Conservation (phyloP, 2,113 vertebrate species). For the Spea multiplicata region DNA sequence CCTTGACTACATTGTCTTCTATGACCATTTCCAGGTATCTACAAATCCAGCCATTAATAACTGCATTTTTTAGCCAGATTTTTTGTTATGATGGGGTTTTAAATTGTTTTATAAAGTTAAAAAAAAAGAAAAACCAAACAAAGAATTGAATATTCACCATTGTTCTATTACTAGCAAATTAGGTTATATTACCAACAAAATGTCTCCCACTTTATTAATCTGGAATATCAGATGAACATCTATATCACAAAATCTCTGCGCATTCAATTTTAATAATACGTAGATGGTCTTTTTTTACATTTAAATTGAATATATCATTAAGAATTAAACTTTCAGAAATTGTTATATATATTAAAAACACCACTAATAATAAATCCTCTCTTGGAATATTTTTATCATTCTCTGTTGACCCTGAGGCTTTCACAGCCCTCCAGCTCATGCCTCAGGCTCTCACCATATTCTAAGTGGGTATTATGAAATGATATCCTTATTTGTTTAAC, state of each 20-base stretch:
- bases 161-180: conserved; percentile 13
- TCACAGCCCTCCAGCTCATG: conserved; percentile 53
- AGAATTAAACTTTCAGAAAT: conserved; percentile 53
- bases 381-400: conserved; percentile 50
- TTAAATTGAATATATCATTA: conserved; percentile 43
- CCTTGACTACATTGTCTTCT: no score
- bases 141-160: neutral
- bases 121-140: neutral
- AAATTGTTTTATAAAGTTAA: no score
- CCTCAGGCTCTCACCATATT: conserved; percentile 55
- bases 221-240: conserved; percentile 34
- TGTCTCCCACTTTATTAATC: conserved; percentile 25
- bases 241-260: conserved; percentile 38
- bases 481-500: conserved; percentile 47
- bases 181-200: conserved; percentile 1
- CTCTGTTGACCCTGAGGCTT: conserved; percentile 51
- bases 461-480: conserved; percentile 52
- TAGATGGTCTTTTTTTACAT: conserved; percentile 37
- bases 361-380: conserved; percentile 53
- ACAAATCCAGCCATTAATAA: no score
- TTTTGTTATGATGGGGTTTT: no score
- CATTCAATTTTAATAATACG: conserved; percentile 38
- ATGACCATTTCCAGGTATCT: no score
- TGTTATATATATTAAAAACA: conserved; percentile 55
- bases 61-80: no score